Evolutionary conservation across 1,140 invertebrate genomes (phyloP).

Genomic region (Drosophila bipectinata): DNA sequence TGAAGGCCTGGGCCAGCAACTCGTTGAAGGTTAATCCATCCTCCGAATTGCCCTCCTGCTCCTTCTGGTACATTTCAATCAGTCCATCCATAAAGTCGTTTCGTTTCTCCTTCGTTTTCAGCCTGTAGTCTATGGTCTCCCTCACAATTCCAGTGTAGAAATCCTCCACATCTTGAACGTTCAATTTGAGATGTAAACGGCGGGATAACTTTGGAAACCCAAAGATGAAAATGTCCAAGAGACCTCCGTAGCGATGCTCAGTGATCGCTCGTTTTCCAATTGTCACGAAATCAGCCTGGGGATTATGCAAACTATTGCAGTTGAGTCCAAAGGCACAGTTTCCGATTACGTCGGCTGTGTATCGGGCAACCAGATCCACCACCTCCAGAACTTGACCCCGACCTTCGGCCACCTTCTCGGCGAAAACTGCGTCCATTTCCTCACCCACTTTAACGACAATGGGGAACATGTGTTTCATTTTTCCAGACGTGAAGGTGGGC

Average conservation of each 20-base stretch:
- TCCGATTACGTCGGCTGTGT: slow-evolving; percentile 84
- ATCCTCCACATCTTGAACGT: slow-evolving; percentile 69
- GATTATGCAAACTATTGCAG: slow-evolving; percentile 83
- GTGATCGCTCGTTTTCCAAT: slow-evolving; percentile 74
- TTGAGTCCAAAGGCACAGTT: slow-evolving; percentile 84
- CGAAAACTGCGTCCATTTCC: slow-evolving; percentile 72
- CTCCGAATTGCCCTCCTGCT: slow-evolving; percentile 44
- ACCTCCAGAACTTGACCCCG: slow-evolving; percentile 52
- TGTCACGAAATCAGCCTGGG: slow-evolving; percentile 84
- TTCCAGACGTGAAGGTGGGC: slow-evolving; percentile 86
- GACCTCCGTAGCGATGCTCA: slow-evolving; percentile 35
- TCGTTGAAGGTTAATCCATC: slow-evolving; percentile 60
- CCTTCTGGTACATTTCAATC: slow-evolving; percentile 84
- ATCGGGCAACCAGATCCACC: slow-evolving; percentile 83
- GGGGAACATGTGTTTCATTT: slow-evolving; percentile 86
- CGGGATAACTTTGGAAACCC: slow-evolving; percentile 55
- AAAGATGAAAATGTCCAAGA: slow-evolving; percentile 48
- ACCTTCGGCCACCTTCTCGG: slow-evolving; percentile 18
- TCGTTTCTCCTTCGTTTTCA: slow-evolving; percentile 84
- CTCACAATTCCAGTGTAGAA: slow-evolving; percentile 85
- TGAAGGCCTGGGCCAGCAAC: slow-evolving; percentile 85
- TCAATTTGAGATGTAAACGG: slow-evolving; percentile 51
- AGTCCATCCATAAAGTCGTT: slow-evolving; percentile 86
- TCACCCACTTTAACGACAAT: slow-evolving; percentile 75
- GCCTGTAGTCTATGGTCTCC: slow-evolving; percentile 84